These are phyloP conservation scores for Protomyctophum bolini DNA, from an alignment of 2,113 vertebrate genomes.

Conservation along the genomic window DNA sequence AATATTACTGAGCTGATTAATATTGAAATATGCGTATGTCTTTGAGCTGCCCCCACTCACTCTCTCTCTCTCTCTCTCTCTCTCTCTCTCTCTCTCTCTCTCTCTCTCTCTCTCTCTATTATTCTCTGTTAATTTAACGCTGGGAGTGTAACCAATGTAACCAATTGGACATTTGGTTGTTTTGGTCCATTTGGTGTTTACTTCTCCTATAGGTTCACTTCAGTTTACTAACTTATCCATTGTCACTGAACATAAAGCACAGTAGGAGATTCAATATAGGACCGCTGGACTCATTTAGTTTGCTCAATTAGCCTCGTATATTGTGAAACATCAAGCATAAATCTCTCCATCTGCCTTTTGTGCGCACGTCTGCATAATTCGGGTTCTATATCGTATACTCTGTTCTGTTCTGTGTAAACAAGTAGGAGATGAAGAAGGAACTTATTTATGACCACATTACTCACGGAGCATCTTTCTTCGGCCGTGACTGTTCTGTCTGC, in stretches of 20 bases:
- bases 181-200: neutral
- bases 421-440: conserved; percentile 36
- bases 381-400: conserved; percentile 23
- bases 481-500: conserved; percentile 37
- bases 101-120: conserved; percentile 13
- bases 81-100: conserved; percentile 51
- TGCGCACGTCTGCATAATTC: conserved; percentile 57
- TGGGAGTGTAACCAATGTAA: too few relatives aligned
- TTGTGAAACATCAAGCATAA: conserved; percentile 58
- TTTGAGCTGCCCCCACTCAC: conserved; percentile 68
- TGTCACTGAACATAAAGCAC: conserved; percentile 29
- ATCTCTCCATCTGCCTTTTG: conserved; percentile 52
- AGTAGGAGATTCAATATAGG: conserved; percentile 41
- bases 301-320: conserved; percentile 62
- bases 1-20: conserved; percentile 88
- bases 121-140: neutral
- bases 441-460: conserved; percentile 67
- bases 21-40: conserved; percentile 82
- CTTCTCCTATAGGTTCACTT: conserved; percentile 19
- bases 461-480: conserved; percentile 50
- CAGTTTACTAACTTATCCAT: conserved; percentile 20
- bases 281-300: conserved; percentile 58
- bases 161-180: too few relatives aligned
- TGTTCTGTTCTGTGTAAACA: conserved; percentile 52
- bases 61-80: conserved; percentile 44